Evolutionary conservation across 2,113 vertebrate species (phyloP).

Genomic region (Anser brachyrhynchus): DNA sequence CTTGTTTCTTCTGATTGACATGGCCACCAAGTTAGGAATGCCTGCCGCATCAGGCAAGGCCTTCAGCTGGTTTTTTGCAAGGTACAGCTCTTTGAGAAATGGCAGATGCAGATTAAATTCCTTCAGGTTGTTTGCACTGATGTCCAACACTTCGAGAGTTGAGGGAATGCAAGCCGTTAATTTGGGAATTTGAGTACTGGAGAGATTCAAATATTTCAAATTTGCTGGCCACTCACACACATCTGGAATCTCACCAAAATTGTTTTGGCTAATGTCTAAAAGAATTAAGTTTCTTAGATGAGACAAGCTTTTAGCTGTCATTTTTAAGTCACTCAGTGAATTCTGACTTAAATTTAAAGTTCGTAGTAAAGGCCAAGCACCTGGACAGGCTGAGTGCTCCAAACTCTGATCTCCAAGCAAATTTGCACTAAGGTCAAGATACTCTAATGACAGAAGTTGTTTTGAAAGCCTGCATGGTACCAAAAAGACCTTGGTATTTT

Average conservation of each 20-base stretch:
- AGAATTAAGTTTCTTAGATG: slow-evolving; percentile 74
- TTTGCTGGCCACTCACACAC: slow-evolving; percentile 75
- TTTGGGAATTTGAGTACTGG: slow-evolving; percentile 73
- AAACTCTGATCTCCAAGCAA: slow-evolving; percentile 71
- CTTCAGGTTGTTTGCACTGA: slow-evolving; percentile 83
- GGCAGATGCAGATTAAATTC: slow-evolving; percentile 75
- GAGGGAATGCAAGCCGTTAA: slow-evolving; percentile 78
- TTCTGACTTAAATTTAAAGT: slow-evolving; percentile 83
- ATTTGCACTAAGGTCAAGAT: slow-evolving; percentile 12
- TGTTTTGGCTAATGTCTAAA: slow-evolving; percentile 84
- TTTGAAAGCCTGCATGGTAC: slow-evolving; percentile 71
- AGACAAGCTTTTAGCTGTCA: slow-evolving; percentile 52
- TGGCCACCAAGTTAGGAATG: slow-evolving; percentile 70
- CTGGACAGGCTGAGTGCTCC: slow-evolving; percentile 54
- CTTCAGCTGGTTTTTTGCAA: slow-evolving; percentile 85
- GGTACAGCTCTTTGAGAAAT: slow-evolving; percentile 81
- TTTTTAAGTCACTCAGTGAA: slow-evolving; percentile 50
- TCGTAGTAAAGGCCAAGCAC: slow-evolving; percentile 52
- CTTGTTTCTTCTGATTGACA: slow-evolving; percentile 81
- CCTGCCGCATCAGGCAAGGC: slow-evolving; percentile 71
- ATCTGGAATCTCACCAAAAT: slow-evolving; percentile 76
- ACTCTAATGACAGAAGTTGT: no score
- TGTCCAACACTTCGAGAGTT: slow-evolving; percentile 82
- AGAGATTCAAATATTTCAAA: slow-evolving; percentile 85
- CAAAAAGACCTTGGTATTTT: no score